Base-by-base conservation (phyloP, 1,140 invertebrate genomes). In the Trichoplusia ni region DNA sequence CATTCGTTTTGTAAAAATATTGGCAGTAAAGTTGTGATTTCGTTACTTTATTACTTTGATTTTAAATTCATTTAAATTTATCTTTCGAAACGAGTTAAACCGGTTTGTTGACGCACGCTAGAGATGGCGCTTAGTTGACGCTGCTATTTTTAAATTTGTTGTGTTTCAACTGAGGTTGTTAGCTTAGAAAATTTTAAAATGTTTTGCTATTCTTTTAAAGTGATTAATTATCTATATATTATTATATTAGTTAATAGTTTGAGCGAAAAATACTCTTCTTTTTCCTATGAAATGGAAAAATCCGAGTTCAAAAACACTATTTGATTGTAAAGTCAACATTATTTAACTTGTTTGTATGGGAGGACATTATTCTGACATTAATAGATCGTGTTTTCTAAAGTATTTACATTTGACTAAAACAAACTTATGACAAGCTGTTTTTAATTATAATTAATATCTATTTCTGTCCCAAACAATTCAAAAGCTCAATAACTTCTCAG, bases 71-170 rank as follows among this genome's bases (percentile, higher is more conserved):
- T 29, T 7, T 18, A 31, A 49, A 31, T 21, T 23, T 19, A 21
- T 6, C 19, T 21, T 21, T 21, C 19, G 4, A 51, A 33, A 35
- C 47, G 1, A 4, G 16, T 35, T 21, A n/a, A 11, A 8, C 14
- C 29, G 16, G 29, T 35, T 51, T 1, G 2, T 9, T 29, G n/a
- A 51, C 9, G 3, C 19, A 7, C 25, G 25, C 25, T 27, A n/a
- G n/a, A 51, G 47, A 51, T 51, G 47, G 47, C 47, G 47, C 29
- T 51, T 18, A 33, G 9, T 7, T n/a, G 9, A 5, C 29, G 7
- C 7, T 31, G 19, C 29, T 51, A 51, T 51, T 51, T 51, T 33
- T 51, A 21, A 29, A n/a, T n/a, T n/a, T n/a, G n/a, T n/a, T n/a
- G n/a, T n/a, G n/a, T n/a, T n/a, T n/a, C 25, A 14, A 47, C 27